Evolutionary conservation across 2,113 vertebrate genomes (phyloP).

Genomic region (Corynorhinus townsendii): DNA sequence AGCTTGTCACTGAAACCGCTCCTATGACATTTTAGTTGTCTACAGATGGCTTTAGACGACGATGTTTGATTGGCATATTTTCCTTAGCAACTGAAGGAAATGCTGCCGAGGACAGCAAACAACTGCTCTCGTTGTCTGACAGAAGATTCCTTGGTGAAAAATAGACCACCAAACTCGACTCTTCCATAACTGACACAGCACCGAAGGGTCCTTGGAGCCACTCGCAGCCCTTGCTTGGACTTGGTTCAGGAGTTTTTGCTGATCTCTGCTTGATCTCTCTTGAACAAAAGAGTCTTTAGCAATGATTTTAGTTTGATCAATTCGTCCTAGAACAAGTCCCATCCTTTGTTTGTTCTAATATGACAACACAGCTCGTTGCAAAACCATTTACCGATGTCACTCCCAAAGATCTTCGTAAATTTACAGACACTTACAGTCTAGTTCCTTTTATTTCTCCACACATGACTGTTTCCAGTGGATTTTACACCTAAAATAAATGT

Average conservation of each 20-base stretch:
- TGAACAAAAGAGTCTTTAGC: not conserved
- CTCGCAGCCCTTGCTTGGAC: not conserved
- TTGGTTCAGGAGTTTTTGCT: not conserved
- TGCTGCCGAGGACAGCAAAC: not conserved
- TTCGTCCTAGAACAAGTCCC: not conserved
- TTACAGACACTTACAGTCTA: not conserved
- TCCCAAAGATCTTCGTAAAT: not conserved
- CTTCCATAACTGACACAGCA: not conserved
- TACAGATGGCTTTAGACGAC: not conserved
- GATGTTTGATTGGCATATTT: not conserved
- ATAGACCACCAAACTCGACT: not conserved
- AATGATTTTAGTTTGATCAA: not conserved
- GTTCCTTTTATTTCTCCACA: not conserved
- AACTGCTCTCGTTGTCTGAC: too few species aligned
- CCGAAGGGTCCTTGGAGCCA: not conserved
- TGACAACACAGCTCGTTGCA: not conserved
- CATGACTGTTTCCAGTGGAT: not conserved
- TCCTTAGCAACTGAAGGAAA: not conserved
- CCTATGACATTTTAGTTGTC: not conserved
- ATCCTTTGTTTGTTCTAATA: not conserved
- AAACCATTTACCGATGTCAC: not conserved
- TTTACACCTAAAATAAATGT: not conserved
- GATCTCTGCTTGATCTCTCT: not conserved
- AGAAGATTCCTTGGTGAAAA: not conserved
- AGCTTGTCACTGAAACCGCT: not conserved